Percentiles rank a stretch among this genome's conserved stretches.
Conservation (phyloP, 2,797 vertebrate species). For the Pterois miles region DNA sequence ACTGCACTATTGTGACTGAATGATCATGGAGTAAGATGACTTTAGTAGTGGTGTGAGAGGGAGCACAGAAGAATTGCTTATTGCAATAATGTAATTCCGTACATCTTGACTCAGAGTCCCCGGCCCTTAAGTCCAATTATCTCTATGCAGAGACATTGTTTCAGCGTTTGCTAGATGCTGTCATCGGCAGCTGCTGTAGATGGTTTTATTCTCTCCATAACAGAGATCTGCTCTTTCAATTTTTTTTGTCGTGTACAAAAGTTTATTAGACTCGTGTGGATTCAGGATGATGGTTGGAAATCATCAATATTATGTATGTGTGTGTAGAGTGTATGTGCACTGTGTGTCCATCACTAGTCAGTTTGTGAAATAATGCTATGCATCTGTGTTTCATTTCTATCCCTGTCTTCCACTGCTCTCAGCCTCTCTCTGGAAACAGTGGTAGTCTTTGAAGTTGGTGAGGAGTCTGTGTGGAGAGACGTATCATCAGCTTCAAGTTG, state of each 20-base stretch:
- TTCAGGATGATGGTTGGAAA: constrained; percentile 53
- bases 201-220: background rate
- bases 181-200: constrained; percentile 17
- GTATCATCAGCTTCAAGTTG: constrained; percentile 14
- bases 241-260: constrained; percentile 3
- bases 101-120: background rate
- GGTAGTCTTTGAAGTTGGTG: constrained; percentile 26
- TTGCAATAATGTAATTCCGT: constrained; percentile 2
- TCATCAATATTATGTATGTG: constrained; percentile 9
- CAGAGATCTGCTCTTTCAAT: background rate
- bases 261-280: constrained; percentile 38
- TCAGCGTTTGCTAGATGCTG: background rate
- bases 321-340: background rate
- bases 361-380: constrained; percentile 20
- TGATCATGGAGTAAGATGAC: background rate
- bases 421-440: constrained; percentile 17
- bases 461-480: background rate
- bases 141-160: background rate
- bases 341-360: background rate
- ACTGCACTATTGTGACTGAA: background rate
- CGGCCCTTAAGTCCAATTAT: constrained; percentile 37
- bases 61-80: constrained; percentile 7
- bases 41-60: background rate
- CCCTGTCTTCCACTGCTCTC: background rate
- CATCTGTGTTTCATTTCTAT: constrained; percentile 17